Percentiles rank a stretch among this genome's conserved stretches.
Conservation (phyloP, 2,797 vertebrate genomes). For the Acipenser ruthenus region DNA sequence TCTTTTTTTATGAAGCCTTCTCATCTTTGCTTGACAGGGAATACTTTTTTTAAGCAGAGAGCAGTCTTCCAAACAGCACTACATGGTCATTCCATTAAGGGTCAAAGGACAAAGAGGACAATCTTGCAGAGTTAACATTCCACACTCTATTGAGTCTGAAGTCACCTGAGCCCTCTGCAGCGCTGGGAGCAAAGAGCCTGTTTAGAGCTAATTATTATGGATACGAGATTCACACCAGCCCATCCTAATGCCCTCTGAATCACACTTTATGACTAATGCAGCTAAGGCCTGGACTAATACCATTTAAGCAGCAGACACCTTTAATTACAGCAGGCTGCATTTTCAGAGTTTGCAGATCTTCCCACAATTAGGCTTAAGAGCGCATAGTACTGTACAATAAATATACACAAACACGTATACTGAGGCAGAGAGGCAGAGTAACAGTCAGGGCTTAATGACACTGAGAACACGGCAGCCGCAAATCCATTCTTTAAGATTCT, state of each 20-base stretch:
- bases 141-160: constrained; percentile 29
- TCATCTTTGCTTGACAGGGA: too few species aligned
- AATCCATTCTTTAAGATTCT: too few species aligned
- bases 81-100: constrained; percentile 27
- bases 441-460: background rate
- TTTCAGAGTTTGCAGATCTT: background rate
- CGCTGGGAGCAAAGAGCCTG: constrained; percentile 26
- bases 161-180: constrained; percentile 23
- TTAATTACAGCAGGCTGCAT: background rate
- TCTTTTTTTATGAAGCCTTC: too few species aligned
- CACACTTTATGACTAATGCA: constrained; percentile 12
- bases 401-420: background rate
- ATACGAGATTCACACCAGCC: constrained; percentile 21
- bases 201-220: constrained; percentile 31
- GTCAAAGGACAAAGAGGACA: constrained; percentile 36
- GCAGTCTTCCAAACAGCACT: too few species aligned
- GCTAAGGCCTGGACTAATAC: constrained; percentile 28
- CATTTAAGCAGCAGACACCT: constrained; percentile 36
- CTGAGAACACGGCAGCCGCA: too few species aligned
- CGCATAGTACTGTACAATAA: background rate
- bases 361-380: background rate
- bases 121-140: constrained; percentile 29
- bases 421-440: background rate
- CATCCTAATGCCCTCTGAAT: constrained; percentile 16
- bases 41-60: too few species aligned